phyloP scores from a whole-genome alignment of 2,797 vertebrate species.

The Xiphorhynchus erythropygius region DNA sequence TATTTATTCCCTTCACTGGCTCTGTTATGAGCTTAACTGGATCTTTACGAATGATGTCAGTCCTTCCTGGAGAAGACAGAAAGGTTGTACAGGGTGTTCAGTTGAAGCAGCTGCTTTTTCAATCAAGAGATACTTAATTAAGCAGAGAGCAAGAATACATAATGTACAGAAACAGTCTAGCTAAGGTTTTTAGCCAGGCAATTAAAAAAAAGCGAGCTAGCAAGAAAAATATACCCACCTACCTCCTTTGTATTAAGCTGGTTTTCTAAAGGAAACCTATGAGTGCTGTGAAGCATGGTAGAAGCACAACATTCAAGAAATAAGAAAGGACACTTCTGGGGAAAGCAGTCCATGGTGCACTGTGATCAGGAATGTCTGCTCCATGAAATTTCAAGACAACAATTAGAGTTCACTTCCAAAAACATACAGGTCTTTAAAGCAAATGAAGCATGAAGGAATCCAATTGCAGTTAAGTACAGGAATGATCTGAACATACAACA shows the following conservation, averaged over 20 bases:
- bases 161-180: not conserved
- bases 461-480: constrained; percentile 7
- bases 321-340: not conserved
- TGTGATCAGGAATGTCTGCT: not conserved
- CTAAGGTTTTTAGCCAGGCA: not conserved
- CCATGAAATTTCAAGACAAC: constrained; percentile 5
- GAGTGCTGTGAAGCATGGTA: not conserved
- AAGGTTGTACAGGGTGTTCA: constrained; percentile 1
- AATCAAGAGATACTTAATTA: constrained; percentile 38
- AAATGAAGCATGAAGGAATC: constrained; percentile 47
- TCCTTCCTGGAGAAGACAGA: not conserved
- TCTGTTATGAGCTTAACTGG: not conserved
- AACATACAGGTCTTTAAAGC: not conserved
- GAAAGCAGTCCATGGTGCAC: not conserved
- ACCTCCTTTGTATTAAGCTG: not conserved
- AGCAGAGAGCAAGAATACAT: not conserved
- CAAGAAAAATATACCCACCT: not conserved
- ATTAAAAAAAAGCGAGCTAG: not conserved
- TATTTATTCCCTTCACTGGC: not conserved
- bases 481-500: constrained; percentile 3
- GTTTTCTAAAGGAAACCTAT: not conserved
- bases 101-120: constrained; percentile 30
- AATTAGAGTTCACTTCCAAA: constrained; percentile 10
- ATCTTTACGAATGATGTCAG: not conserved
- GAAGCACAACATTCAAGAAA: not conserved